Base-by-base conservation (phyloP, 2,888 invertebrate species). In the Cephus nigrinus region DNA sequence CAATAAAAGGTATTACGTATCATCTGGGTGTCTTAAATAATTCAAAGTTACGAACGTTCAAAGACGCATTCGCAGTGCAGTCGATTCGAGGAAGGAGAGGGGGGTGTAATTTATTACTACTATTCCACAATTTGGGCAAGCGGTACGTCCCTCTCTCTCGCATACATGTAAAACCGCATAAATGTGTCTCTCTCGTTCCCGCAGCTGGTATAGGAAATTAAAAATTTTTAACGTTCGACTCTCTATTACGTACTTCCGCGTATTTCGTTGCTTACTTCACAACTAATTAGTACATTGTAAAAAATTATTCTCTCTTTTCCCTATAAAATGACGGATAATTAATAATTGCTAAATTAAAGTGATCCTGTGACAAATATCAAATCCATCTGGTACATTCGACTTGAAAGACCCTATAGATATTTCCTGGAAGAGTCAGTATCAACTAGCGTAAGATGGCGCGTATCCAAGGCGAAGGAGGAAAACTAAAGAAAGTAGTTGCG, bases 211-310 rank as follows among this genome's bases (percentile, higher is more conserved):
- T 40, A 40, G 40, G 23, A 55, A 55, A 55, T 55, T 3, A 0
- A 0, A 23, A 55, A 40, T 1, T 55, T 55, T 55, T 55, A 55
- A 55, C 23, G 23, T 9, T 55, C 5, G 5, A 2, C 55, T 55
- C 40, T 36, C 40, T 9, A 0, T 9, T 23, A 23, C 55, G 5
- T 55, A 23, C 55, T 55, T 23, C 2, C 23, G 9, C 23, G 9
- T 55, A 9, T 23, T 23, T 23, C 55, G 2, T 23, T 23, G 40
- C 5, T 23, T 23, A 55, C 23, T 23, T 55, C 23, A 9, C 55
- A 55, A 55, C 0, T 5, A 23, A 23, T 23, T 55, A 0, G 2
- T 23, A 5, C 0, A 1, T 55, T 55, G 0, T 1, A 23, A 1
- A 55, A 23, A 55, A 23, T 9, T 55, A 9, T 9, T 23, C 2